Base-by-base conservation (phyloP, 2,113 vertebrate genomes). In the Glaucomys volans region DNA sequence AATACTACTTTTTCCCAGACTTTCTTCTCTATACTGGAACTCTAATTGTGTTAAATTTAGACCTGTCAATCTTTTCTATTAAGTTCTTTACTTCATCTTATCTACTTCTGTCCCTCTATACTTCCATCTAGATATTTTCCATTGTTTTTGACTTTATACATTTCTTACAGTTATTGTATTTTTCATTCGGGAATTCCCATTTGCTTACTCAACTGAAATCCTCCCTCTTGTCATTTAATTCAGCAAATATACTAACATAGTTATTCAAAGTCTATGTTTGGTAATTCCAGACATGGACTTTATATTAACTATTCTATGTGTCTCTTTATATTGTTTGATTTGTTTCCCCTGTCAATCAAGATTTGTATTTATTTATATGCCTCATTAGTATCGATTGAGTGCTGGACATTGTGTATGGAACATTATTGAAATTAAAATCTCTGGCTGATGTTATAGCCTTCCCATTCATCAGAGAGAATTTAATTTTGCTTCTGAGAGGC, bases 401-500 rank as follows among this genome's bases (percentile, higher is more conserved):
- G n/a, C 24, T 84, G 37, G 42, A 62, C 9, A 67, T 90, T 83
- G n/a, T 62, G 2, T 59, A 28, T 44, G 10, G 20, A 86, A 66
- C 14, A 90, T 8, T 24, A 12, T 92, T 81, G 64, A 24, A 8
- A 67, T 66, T 42, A 72, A 57, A 85, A 72, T 85, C 74, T 93
- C 13, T 95, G 44, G 47, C 20, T 93, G 54, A 64, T 94, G 50
- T 84, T 83, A 32, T 77, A 72, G 83, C 47, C 3, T 75, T 84
- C 75, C 18, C 7, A 81, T 85, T 91, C 24, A 71, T 37, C 62
- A 91, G 13, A 81, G 44, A 66, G 22, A 76, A 71, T 85, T 74
- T 52, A 64, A 22, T 85, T 90, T 85, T 96, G 42, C 81, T 92
- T 86, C 30, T 81, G 30, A 80, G 84, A 94, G 47, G 4, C 72